These are phyloP conservation scores for Cacoxenus indagator DNA, from an alignment of 2,888 invertebrate genomes.

Conservation along the genomic window DNA sequence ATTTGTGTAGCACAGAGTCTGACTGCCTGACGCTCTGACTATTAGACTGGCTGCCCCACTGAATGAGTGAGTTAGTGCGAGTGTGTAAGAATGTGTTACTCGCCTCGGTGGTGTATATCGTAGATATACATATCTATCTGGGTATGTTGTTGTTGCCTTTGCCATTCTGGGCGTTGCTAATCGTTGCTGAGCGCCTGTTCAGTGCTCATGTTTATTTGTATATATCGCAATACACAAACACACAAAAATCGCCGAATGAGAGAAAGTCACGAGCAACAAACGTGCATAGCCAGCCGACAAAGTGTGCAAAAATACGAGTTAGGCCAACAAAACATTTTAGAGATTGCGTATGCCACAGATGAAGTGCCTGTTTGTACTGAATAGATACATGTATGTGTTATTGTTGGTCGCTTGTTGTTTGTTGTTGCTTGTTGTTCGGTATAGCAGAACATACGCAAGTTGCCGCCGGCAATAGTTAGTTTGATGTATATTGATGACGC, in stretches of 20 bases:
- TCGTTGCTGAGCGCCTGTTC: slow-evolving; percentile 57
- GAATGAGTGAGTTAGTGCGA: not conserved
- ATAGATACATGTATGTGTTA: too few relatives aligned
- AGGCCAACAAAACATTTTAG: too few relatives aligned
- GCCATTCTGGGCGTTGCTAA: slow-evolving; percentile 40
- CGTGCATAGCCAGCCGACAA: not conserved
- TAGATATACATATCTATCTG: slow-evolving; percentile 22
- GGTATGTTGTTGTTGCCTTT: slow-evolving; percentile 5
- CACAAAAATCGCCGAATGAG: slow-evolving; percentile 36
- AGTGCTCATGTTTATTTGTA: slow-evolving; percentile 63
- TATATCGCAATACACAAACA: slow-evolving; percentile 63
- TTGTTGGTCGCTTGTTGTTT: too few relatives aligned
- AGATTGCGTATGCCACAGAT: too few relatives aligned
- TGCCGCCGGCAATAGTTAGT: too few relatives aligned
- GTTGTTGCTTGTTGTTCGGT: too few relatives aligned
- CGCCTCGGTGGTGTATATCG: not conserved
- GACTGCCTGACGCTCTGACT: not conserved
- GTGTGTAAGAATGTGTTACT: slow-evolving; percentile 1
- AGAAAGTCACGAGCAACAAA: not conserved
- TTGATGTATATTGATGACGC: too few relatives aligned
- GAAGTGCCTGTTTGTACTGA: too few relatives aligned
- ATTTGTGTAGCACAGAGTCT: not conserved
- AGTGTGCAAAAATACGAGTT: not conserved
- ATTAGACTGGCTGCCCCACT: not conserved
- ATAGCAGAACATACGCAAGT: too few relatives aligned